phyloP scores from a whole-genome alignment of 2,113 vertebrate species.

The Prochilodus magdalenae region DNA sequence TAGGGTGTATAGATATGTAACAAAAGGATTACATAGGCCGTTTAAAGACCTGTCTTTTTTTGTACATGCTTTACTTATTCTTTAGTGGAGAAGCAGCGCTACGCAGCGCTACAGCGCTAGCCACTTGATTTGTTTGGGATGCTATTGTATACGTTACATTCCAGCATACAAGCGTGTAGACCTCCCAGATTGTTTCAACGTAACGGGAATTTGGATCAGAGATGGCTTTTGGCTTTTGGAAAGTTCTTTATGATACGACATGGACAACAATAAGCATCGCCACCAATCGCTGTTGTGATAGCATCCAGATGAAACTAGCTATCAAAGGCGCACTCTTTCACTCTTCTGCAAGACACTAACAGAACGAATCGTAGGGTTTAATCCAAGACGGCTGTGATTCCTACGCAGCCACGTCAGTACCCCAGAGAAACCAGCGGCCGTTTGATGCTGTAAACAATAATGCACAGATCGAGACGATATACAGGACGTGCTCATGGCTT shows the following conservation, averaged over 20 bases:
- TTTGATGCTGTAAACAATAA: neutral
- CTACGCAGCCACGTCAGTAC: neutral
- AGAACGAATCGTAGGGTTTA: neutral
- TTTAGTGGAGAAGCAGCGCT: too few relatives aligned
- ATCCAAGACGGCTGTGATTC: conserved; percentile 11
- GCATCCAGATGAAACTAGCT: neutral
- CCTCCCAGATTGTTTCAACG: neutral
- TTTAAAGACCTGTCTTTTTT: too few relatives aligned
- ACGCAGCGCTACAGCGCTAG: neutral
- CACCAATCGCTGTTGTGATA: too few relatives aligned
- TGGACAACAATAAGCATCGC: neutral
- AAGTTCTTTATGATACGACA: neutral
- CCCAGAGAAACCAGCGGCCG: neutral
- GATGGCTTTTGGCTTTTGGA: neutral
- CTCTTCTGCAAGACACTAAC: neutral
- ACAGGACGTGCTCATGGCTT: conserved; percentile 11
- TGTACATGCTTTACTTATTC: too few relatives aligned
- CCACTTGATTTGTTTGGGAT: neutral
- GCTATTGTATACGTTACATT: neutral
- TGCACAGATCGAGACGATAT: conserved; percentile 4
- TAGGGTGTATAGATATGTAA: too few relatives aligned
- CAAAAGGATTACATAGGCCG: too few relatives aligned
- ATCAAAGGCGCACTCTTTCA: neutral
- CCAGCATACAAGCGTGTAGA: neutral
- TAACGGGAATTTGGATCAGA: neutral